Base-by-base conservation (phyloP, 2,888 invertebrate genomes). In the Agrotis exclamationis region DNA sequence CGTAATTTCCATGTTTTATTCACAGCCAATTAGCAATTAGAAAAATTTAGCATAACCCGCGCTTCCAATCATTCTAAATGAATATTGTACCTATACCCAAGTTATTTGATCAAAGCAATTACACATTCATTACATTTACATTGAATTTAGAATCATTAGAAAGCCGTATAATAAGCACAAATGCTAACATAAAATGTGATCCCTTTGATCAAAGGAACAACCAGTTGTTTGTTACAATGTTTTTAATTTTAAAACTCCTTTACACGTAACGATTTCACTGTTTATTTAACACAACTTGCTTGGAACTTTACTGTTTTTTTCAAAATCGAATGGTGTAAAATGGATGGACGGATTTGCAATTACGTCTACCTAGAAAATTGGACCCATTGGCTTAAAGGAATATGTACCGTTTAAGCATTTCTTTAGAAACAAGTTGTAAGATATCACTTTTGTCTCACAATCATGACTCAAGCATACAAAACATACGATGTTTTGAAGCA, bases 401-500 rank as follows among this genome's bases (percentile, higher is more conserved):
- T 50, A 53, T 39, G n/a, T n/a, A 11, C 11, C 11, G 2, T 63
- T 50, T 39, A 16, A 20, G 18, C 24, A 66, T 3, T 73, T 57
- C 1, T 39, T 9, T 48, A 44, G 9, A 56, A 71, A 47, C n/a
- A 53, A 50, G 11, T 47, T 13, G 54, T 48, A 50, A 20, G 48
- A 28, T 53, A 28, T 28, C 39, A 45, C 53, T n/a, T 45, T 53
- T n/a, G 16, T 53, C 11, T 39, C 28, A 73, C 18, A 63, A 79
- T 39, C 24, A 71, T 81, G 76, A 67, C 14, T 33, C 83, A 83
- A 76, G 63, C 76, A 33, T 66, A 78, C 7, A 87, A 87, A 86
- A 63, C 80, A 7, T 85, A 84, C 48, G 47, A 69, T 24, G 58
- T 45, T 67, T 70, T 91, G 20, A 89, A 88, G 79, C 74, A 82